Evolutionary conservation across 2,888 invertebrate species (phyloP).

Genomic region (Cryptus viduatorius): DNA sequence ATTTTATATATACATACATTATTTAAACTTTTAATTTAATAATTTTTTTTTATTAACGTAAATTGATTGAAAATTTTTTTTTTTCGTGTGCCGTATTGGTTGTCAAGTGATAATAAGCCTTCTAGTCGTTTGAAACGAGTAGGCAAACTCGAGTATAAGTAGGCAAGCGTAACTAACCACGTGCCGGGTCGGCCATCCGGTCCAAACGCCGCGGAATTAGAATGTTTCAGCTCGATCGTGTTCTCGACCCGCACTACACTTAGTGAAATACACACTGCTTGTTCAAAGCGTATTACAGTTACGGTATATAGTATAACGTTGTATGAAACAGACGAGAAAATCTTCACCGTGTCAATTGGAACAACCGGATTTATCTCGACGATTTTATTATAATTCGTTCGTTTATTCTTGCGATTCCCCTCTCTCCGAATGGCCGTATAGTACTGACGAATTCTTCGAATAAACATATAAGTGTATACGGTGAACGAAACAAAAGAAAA

Average conservation of each 20-base stretch:
- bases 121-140: conserved; percentile 9
- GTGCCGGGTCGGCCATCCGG: conserved; percentile 53
- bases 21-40: background rate
- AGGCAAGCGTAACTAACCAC: conserved; percentile 77
- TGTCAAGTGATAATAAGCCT: background rate
- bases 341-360: conserved; percentile 36
- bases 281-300: background rate
- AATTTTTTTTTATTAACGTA: background rate
- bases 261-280: conserved; percentile 2
- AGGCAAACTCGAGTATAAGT: conserved; percentile 71
- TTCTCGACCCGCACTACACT: conserved; percentile 35
- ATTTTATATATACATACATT: background rate
- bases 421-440: background rate
- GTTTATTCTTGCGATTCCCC: conserved; percentile 10
- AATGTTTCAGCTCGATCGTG: conserved; percentile 75
- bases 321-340: conserved; percentile 1
- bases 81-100: background rate
- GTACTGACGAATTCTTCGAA: background rate
- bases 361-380: conserved; percentile 38
- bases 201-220: conserved; percentile 78
- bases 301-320: background rate
- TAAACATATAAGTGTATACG: background rate
- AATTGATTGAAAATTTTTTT: background rate
- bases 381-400: conserved; percentile 24
- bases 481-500: background rate